Base-by-base conservation (phyloP, 2,888 invertebrate species). In the Rotaria socialis region DNA sequence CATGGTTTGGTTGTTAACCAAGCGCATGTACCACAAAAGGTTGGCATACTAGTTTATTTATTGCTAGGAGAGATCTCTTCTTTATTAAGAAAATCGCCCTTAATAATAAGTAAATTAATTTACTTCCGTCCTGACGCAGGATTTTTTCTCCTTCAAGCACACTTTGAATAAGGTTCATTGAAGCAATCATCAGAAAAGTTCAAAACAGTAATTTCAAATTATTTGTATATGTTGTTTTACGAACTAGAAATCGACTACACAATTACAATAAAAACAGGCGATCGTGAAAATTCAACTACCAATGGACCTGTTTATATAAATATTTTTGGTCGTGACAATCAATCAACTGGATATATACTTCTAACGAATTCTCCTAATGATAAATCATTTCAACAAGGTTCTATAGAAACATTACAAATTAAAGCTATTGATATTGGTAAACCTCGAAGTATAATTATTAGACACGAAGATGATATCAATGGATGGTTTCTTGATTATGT, bases 401-500 rank as follows among this genome's bases (percentile, higher is more conserved):
- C 47, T 7, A 43, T 14, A 47, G 47, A 47, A 47, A 43, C n/a
- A n/a, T 4, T 80, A 47, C 24, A 24, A 47, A n/a, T 80, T 47
- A 41, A 80, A 43, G 80, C 47, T 22, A 24, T n/a, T 47, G 80
- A 80, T 80, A n/a, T 80, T 47, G 80, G 80, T n/a, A 80, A 80
- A n/a, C 80, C 80, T n/a, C 47, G 47, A 47, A 22, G 47, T 11
- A 24, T 80, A 14, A 80, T 80, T 24, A 43, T 80, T 24, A 6
- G 80, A 47, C 80, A 80, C n/a, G 80, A 80, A n/a, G 47, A 47
- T n/a, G 47, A 80, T 47, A 4, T 2, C 4, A 80, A 11, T 47
- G 47, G n/a, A 43, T 80, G 80, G 80, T 80, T 24, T 47, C 47
- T 80, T 80, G 80, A 80, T 80, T 80, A 80, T 80, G 47, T 80